A percentile compares a stretch with the other conserved stretches of the same genome.
Evolutionary conservation across 2,113 vertebrate genomes (phyloP).

Genomic region (Bubo scandiacus): DNA sequence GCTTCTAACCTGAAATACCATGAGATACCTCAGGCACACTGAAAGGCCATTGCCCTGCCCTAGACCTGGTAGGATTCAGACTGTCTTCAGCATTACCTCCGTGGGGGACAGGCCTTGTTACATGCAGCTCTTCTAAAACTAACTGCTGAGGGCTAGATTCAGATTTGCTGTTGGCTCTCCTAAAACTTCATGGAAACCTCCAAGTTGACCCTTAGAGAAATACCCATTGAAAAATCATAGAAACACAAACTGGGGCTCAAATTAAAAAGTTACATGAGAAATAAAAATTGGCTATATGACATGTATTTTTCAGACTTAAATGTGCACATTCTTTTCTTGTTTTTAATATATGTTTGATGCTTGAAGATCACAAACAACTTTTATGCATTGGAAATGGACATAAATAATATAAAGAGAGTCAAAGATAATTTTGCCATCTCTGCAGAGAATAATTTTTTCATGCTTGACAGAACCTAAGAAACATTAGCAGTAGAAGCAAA

Average conservation of each 20-base stretch:
- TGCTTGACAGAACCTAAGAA: not conserved
- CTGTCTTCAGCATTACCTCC: not conserved
- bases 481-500: not conserved
- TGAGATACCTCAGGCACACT: not conserved
- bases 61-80: not conserved
- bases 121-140: not conserved
- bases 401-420: not conserved
- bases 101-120: not conserved
- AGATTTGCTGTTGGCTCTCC: not conserved
- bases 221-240: not conserved
- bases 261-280: not conserved
- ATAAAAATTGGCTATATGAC: not conserved
- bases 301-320: not conserved
- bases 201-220: not conserved
- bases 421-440: not conserved
- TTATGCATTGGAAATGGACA: not conserved
- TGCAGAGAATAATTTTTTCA: not conserved
- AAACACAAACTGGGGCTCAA: not conserved
- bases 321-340: not conserved
- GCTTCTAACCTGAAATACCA: not conserved
- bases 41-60: not conserved
- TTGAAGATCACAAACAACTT: not conserved
- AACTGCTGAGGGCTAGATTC: not conserved
- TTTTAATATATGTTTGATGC: rapidly evolving
- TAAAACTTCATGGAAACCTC: not conserved